Conservation (phyloP, 2,797 vertebrate species). For the Rhinogobio ventralis region DNA sequence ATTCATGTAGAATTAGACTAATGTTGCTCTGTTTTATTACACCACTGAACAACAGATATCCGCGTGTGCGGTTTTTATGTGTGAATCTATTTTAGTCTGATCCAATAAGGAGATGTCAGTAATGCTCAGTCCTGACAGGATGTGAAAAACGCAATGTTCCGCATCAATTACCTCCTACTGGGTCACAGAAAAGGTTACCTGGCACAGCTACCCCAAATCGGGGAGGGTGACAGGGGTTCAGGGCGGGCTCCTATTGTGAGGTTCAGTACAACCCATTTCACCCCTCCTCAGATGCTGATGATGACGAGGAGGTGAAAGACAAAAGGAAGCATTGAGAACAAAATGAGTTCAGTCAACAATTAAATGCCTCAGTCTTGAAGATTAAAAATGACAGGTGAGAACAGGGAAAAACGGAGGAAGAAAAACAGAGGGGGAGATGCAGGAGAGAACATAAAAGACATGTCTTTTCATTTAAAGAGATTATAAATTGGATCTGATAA, state of each 20-base stretch:
- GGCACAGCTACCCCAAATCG: conserved; percentile 19
- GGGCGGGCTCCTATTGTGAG: conserved; percentile 41
- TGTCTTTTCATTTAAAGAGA: conserved; percentile 76
- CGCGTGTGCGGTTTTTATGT: conserved; percentile 37
- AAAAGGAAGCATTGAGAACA: conserved; percentile 72
- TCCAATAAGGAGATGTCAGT: conserved; percentile 70
- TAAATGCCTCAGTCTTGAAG: conserved; percentile 77
- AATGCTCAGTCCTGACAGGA: conserved; percentile 64
- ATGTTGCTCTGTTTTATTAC: conserved; percentile 63
- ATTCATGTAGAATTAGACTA: conserved; percentile 64
- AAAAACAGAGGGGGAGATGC: conserved; percentile 38
- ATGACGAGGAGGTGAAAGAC: conserved; percentile 49
- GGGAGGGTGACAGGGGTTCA: conserved; percentile 22
- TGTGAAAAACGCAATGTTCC: conserved; percentile 68
- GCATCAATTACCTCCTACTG: conserved; percentile 66
- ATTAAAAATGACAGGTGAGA: conserved; percentile 82
- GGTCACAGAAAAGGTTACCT: conserved; percentile 50
- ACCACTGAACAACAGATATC: conserved; percentile 40
- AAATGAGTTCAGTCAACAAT: conserved; percentile 78
- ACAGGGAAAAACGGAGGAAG: conserved; percentile 54
- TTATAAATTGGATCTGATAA: conserved; percentile 82
- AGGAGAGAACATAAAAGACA: conserved; percentile 61
- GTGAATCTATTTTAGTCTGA: conserved; percentile 64
- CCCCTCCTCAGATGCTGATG: conserved; percentile 12
- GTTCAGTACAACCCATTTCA: conserved; percentile 23